Percentiles rank a stretch among this genome's conserved stretches.
phyloP scores from a whole-genome alignment of 2,797 vertebrate species.

The Leontopithecus rosalia region DNA sequence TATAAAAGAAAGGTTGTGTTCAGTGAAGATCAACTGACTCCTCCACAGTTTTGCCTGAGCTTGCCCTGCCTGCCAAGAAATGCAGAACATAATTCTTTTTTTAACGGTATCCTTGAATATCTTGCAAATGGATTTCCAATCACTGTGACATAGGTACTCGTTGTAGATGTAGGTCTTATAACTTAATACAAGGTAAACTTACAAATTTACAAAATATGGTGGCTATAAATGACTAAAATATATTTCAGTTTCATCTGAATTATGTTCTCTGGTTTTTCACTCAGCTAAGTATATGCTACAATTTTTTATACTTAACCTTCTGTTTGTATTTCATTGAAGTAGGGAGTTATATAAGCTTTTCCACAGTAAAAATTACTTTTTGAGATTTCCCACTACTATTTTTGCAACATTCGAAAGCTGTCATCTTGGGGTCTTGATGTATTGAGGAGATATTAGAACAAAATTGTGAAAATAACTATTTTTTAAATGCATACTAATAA shows the following conservation, averaged over 20 bases:
- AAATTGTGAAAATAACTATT: neutral
- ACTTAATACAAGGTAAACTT: slow-evolving; percentile 1
- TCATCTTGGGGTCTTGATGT: neutral
- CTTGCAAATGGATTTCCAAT: slow-evolving; percentile 37
- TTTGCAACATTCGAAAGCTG: neutral
- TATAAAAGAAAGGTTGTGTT: neutral
- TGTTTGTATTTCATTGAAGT: neutral
- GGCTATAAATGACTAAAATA: neutral
- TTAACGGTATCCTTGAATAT: neutral
- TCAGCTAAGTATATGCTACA: neutral
- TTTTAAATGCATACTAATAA: neutral
- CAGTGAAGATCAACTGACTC: neutral
- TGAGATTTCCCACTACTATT: neutral
- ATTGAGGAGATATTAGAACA: neutral
- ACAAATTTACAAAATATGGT: slow-evolving; percentile 27
- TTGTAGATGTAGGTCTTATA: slow-evolving; percentile 24
- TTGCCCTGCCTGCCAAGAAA: neutral
- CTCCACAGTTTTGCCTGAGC: neutral
- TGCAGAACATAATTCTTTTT: neutral
- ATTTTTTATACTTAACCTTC: neutral
- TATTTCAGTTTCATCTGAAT: neutral
- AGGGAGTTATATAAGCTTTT: neutral
- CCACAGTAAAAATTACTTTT: neutral
- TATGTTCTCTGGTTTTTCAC: neutral
- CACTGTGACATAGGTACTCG: neutral